Base-by-base conservation (phyloP, 2,797 vertebrate genomes). In the Peromyscus aztecus region DNA sequence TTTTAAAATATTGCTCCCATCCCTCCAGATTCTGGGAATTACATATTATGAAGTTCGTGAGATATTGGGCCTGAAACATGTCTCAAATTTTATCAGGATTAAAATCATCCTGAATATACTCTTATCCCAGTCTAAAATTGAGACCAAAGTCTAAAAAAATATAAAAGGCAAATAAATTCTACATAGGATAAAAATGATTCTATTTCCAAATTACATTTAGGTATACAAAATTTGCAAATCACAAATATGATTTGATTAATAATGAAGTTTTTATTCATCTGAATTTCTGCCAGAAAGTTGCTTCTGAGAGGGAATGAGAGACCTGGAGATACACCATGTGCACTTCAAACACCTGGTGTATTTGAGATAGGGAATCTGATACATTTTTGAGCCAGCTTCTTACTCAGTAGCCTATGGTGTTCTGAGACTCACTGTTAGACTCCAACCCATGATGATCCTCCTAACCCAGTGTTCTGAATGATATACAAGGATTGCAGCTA, bases 61-160 rank as follows among this genome's bases (percentile, higher is more conserved):
- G 14, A n/a, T 80, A 80, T 2, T 49, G 40, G 2, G 1, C 21
- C 6, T 96, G 46, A 61, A 91, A 46, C 3, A 71, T 57, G 16
- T 57, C 21, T 82, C 46, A 52, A 52, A 78, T 87, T 65, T 80
- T 86, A 27, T 89, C 90, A 78, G 12, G 11, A 59, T 49, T 95
- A 46, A 91, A 93, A 76, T 73, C 40, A 81, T 86, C 90, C 40
- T 75, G 46, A 94, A 92, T 69, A 75, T 83, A 34, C 69, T 34
- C 57, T 24, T n/a, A 65, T 13, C 55, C 16, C 34, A 86, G 46
- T 10, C 4, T 49, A 65, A 77, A 77, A 46, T 52, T 46, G 24
- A 96, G 6, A 12, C 11, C 21, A 6, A 49, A 91, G 23, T 82
- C 29, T 55, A 65, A 76, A 49, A 49, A 27, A 85, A 29, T 87